Evolutionary conservation across 2,113 vertebrate species (phyloP), one percentile per base, ranked within the genome.

Genomic region (Anoura caudifer): DNA sequence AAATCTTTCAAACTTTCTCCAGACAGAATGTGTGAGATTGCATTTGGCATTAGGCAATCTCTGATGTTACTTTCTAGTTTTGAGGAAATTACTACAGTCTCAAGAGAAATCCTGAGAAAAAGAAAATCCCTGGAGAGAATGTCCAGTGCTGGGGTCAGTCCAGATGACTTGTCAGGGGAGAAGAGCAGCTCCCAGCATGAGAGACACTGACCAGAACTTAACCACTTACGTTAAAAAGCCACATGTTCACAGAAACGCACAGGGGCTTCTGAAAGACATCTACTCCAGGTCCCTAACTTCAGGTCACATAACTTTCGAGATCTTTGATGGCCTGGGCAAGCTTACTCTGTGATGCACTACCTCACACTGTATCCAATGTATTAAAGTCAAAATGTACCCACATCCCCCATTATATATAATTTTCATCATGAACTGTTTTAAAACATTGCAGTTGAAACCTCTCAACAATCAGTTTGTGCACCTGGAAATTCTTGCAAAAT

Each of bases 401-500:
- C 15, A 77, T 75, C 5, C 14, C 26, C 52, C 17, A 65, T 45
- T 90, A 75, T 67, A 76, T 61, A 56, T 11, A 63, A 81, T 90
- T 91, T 95, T 88, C 38, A 87, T 72, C 38, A 90, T 80, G 54
- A 81, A 91, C 61, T 24, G 5, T 50, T 95, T 73, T 54, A 2
- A 84, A 95, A 61, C 26, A 12, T 61, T 28, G 24, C 11, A 12
- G 24, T 28, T 59, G 24, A 59, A 59, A 86, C 90, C 19, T 72
- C 52, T 92, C 45, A 76, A 43, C 10, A 95, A 86, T 70, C 72
- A 77, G 31, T 45, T 41, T 76, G 24, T 15, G 61, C 4, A 86
- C 26, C 11, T 92, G 50, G 33, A 94, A 79, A 77, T 54, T 93
- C 67, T 67, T 79, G 14, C 13, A 91, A 94, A 95, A 82, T 69